Evolutionary conservation across 2,797 vertebrate species (phyloP).

Genomic region (Darevskia mixta): DNA sequence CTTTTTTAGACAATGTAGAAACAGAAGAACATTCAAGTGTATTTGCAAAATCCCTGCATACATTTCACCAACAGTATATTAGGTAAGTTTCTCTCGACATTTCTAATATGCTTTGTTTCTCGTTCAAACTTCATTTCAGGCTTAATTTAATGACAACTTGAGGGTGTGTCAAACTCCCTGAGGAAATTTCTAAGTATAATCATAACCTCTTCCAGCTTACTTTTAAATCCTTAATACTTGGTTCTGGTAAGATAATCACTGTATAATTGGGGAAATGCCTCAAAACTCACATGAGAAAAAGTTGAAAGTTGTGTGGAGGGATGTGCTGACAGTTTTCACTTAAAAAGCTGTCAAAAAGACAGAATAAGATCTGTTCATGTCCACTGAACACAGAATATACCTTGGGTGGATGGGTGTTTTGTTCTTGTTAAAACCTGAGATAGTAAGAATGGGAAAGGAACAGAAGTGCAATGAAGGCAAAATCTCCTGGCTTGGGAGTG

Average conservation of each 20-base stretch:
- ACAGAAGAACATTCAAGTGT: neutral
- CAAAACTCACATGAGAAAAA: neutral
- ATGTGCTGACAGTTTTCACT: neutral
- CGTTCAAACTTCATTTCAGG: neutral
- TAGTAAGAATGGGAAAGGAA: neutral
- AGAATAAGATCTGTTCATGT: neutral
- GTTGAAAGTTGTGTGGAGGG: neutral
- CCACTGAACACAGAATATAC: neutral
- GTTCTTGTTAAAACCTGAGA: neutral
- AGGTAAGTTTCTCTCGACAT: neutral
- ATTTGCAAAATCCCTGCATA: neutral
- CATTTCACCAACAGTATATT: neutral
- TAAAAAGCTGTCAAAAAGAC: neutral
- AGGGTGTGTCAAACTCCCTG: neutral
- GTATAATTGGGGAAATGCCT: neutral
- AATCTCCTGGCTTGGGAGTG: neutral
- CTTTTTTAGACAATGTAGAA: neutral
- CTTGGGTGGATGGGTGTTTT: neutral
- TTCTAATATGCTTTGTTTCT: neutral
- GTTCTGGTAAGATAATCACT: neutral
- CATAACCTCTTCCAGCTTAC: neutral
- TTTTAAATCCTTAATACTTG: neutral
- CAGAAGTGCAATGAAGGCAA: neutral
- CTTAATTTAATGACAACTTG: neutral
- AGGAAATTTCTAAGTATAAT: neutral